Evolutionary conservation across 1,140 invertebrate genomes (phyloP), one percentile per base, ranked within the genome.

Genomic region (Brachionus plicatilis): DNA sequence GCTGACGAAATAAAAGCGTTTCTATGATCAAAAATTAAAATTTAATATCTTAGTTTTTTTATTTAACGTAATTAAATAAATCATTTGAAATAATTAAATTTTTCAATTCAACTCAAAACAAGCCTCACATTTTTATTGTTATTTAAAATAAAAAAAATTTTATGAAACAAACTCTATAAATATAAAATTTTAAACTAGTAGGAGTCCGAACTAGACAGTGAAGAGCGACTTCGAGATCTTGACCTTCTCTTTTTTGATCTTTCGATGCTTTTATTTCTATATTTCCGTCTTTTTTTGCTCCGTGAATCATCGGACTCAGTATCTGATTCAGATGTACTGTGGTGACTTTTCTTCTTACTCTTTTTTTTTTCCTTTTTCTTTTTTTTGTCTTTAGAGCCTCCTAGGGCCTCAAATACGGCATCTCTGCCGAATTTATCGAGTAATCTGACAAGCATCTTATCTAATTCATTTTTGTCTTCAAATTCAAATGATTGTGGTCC

Each of bases 311-410:
- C 72, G 7, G 72, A 76, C 11, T 76, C 72, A 4, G 72, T 50
- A 17, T 75, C 37, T 20, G 72, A 24, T 76, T 50, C 11, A 0
- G 70, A 75, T 9, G 66, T 33, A 12, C 37, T 41, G 7, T 17
- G 14, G 50, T 24, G 20, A 76, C 27, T 82, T 27, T 45, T 53
- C 24, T 82, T 82, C 12, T 60, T 82, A 2, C 37, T 82, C n/a
- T 45, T 27, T 47, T 82, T 82, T 20, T 82, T 45, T 14, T 82
- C 60, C 11, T 82, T 65, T 65, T 80, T 80, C 47, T 65, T 80
- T n/a, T 56, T 43, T 43, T 56, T 60, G 17, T 56, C 45, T 6
- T 65, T 43, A 14, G 41, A 27, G 2, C 53, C 65, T 3, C 65
- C 79, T 7, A 82, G 43, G 8, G 79, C 79, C 4, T 60, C 50